A percentile compares a stretch with the other conserved stretches of the same genome.
Conservation (phyloP, 2,888 invertebrate species). For the Ypsolopha sequella region DNA sequence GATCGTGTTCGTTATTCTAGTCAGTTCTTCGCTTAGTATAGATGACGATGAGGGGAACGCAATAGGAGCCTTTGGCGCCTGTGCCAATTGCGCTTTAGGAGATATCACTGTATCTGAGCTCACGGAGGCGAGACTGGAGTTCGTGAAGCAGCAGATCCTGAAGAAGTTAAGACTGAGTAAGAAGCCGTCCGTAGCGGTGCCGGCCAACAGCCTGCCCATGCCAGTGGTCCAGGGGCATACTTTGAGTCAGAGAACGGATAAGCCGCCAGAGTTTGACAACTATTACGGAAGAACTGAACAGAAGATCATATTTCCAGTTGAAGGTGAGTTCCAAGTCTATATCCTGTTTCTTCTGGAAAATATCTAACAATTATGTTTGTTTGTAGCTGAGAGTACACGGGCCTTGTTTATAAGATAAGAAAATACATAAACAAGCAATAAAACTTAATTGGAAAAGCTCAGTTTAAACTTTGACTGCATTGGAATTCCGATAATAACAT, state of each 20-base stretch:
- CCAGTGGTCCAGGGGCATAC: conserved; percentile 83
- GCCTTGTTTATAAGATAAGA: neutral
- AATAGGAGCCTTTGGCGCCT: conserved; percentile 30
- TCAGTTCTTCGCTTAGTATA: conserved; percentile 31
- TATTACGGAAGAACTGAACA: conserved; percentile 88
- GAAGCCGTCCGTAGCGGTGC: conserved; percentile 76
- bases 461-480: no score
- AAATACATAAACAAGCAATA: neutral
- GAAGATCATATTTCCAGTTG: conserved; percentile 84
- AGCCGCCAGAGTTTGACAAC: conserved; percentile 76
- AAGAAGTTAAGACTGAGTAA: conserved; percentile 83
- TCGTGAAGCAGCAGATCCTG: conserved; percentile 87
- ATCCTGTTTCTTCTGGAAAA: neutral
- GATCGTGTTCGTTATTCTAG: conserved; percentile 35
- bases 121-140: conserved; percentile 80
- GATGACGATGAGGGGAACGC: conserved; percentile 20
- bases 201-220: conserved; percentile 76
- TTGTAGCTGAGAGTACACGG: neutral
- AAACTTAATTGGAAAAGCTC: no score
- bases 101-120: conserved; percentile 68
- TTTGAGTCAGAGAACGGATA: conserved; percentile 65
- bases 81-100: conserved; percentile 49
- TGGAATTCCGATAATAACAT: no score
- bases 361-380: no score
- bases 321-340: conserved; percentile 67